phyloP scores from a whole-genome alignment of 2,113 vertebrate genomes.

The Edolisoma coerulescens region DNA sequence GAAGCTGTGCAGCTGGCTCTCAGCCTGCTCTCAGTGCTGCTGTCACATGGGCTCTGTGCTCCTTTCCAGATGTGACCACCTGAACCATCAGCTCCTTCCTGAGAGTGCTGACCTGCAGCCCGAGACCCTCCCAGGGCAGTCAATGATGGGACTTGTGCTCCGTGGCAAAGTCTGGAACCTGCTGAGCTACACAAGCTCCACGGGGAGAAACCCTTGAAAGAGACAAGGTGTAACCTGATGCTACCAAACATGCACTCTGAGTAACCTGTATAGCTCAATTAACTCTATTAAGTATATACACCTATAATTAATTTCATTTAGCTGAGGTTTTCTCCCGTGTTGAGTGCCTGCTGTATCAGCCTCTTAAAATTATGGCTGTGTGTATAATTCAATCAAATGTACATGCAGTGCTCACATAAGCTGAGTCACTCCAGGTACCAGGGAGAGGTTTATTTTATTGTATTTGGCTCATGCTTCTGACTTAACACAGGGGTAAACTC shows the following conservation, averaged over 20 bases:
- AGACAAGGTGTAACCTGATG: neutral
- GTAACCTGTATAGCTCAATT: neutral
- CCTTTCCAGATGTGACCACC: neutral
- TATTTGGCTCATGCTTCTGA: neutral
- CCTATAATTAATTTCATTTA: conserved; percentile 9
- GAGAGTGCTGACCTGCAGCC: neutral
- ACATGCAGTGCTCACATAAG: neutral
- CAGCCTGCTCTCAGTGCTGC: neutral
- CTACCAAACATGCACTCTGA: neutral
- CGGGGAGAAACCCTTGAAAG: neutral
- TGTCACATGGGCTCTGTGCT: neutral
- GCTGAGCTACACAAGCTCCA: neutral
- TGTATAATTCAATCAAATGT: neutral
- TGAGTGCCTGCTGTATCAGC: neutral
- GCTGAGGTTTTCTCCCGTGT: neutral
- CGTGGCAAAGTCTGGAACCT: neutral
- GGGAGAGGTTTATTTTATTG: neutral
- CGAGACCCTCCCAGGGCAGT: neutral
- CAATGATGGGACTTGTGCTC: accelerated
- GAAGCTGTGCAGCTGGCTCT: neutral
- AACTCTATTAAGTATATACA: neutral
- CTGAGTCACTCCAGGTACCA: neutral
- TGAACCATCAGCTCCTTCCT: neutral
- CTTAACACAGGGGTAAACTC: neutral
- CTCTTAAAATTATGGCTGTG: neutral